phyloP scores from a whole-genome alignment of 2,888 invertebrate species.

The Xanthorhoe designata region DNA sequence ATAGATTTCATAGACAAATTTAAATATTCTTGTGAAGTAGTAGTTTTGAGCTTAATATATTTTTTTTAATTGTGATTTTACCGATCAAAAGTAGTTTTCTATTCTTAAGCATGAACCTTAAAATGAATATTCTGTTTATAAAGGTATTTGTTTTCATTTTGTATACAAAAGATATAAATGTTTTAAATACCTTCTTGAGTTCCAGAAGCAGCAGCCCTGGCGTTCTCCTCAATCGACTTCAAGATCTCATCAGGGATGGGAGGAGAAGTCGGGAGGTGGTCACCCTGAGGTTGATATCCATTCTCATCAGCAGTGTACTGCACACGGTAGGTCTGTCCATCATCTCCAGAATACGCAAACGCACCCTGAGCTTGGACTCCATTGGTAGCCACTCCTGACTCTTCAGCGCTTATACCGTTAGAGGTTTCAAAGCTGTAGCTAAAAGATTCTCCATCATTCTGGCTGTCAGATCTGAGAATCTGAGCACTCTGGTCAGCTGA shows the following conservation, averaged over 20 bases:
- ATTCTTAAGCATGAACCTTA: too few relatives aligned
- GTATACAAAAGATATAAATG: too few relatives aligned
- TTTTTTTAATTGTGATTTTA: too few relatives aligned
- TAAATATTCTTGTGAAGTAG: too few relatives aligned
- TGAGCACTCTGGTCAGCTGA: constrained; percentile 70
- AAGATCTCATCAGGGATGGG: constrained; percentile 79
- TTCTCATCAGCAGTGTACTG: constrained; percentile 81
- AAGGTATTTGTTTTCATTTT: too few relatives aligned
- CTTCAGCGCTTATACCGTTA: constrained; percentile 78
- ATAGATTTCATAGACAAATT: too few relatives aligned
- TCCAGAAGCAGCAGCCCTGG: constrained; percentile 76
- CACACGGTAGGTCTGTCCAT: constrained; percentile 72
- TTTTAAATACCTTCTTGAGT: constrained; percentile 73
- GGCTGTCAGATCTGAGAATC: constrained; percentile 70
- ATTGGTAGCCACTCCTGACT: constrained; percentile 74
- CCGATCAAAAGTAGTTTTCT: too few relatives aligned
- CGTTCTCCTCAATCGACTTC: constrained; percentile 75
- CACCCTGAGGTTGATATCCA: constrained; percentile 74
- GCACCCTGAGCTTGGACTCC: constrained; percentile 78
- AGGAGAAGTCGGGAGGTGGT: constrained; percentile 76
- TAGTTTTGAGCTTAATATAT: too few relatives aligned
- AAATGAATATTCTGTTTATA: too few relatives aligned
- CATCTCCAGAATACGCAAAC: constrained; percentile 76
- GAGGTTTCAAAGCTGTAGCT: constrained; percentile 77
- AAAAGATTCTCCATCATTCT: constrained; percentile 75